Evolutionary conservation across 2,113 vertebrate species (phyloP).

Genomic region (Lepus europaeus): DNA sequence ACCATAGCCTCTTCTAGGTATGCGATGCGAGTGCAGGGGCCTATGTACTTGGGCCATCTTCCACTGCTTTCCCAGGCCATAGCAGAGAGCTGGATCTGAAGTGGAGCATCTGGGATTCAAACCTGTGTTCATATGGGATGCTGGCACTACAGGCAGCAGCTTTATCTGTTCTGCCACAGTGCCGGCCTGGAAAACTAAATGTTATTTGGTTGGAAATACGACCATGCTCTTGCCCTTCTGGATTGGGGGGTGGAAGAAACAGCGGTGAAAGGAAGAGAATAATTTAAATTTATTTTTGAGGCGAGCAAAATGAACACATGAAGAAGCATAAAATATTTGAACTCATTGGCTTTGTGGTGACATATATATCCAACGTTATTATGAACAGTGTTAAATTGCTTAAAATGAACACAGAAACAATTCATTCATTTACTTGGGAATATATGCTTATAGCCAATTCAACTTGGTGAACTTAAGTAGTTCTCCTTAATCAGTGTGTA

Average conservation of each 20-base stretch:
- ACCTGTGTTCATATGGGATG: too few relatives aligned
- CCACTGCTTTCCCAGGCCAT: too few relatives aligned
- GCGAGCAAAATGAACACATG: neutral
- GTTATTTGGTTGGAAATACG: neutral
- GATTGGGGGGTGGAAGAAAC: neutral
- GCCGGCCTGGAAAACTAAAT: neutral
- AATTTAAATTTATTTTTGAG: neutral
- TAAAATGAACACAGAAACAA: neutral
- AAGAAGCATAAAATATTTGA: neutral
- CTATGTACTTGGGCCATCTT: too few relatives aligned
- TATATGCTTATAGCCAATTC: slow-evolving; percentile 24
- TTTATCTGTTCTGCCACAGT: too few relatives aligned
- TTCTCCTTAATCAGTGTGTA: neutral
- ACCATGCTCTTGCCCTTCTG: neutral
- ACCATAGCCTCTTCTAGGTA: too few relatives aligned
- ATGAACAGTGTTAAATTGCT: neutral
- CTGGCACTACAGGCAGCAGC: too few relatives aligned
- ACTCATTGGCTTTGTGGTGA: neutral
- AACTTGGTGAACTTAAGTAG: neutral
- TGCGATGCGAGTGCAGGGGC: too few relatives aligned
- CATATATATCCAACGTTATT: neutral
- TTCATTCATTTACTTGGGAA: neutral
- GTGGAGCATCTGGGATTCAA: too few relatives aligned
- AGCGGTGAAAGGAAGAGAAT: neutral
- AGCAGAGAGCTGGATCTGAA: too few relatives aligned